Percentiles rank a stretch among this genome's conserved stretches.
Evolutionary conservation across 2,797 vertebrate genomes (phyloP).

Genomic region (Ispidina picta): DNA sequence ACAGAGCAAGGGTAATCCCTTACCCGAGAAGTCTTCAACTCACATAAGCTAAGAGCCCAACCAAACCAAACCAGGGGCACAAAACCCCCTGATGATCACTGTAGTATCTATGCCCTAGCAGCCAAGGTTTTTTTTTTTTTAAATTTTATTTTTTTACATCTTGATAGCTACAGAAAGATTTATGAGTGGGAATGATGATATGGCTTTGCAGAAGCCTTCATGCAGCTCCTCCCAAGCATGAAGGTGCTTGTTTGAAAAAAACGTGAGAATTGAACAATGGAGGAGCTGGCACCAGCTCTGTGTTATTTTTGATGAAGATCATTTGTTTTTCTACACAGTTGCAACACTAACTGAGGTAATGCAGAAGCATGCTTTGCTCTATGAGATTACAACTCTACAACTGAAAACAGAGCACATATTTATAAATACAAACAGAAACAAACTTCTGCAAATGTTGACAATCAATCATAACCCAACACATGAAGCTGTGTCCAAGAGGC

Average conservation of each 20-base stretch:
- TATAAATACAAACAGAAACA: background rate
- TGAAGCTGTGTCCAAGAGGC: background rate
- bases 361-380: background rate
- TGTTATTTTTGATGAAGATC: background rate
- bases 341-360: constrained; percentile 24
- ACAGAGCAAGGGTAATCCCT: background rate
- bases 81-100: background rate
- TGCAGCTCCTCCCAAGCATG: constrained; percentile 3
- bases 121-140: background rate
- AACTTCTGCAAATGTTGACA: background rate
- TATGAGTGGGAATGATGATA: background rate
- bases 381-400: background rate
- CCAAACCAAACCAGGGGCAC: background rate
- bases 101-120: background rate
- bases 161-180: background rate
- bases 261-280: background rate
- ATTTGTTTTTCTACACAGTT: constrained; percentile 25
- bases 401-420: background rate
- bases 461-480: background rate
- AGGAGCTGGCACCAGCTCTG: constrained; percentile 1
- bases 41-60: background rate
- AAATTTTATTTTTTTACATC: background rate
- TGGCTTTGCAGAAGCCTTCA: background rate
- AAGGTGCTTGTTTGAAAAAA: constrained; percentile 33
- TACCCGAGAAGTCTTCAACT: background rate